Evolutionary conservation across 2,888 invertebrate genomes (phyloP).

Genomic region (Hermodice carunculata): DNA sequence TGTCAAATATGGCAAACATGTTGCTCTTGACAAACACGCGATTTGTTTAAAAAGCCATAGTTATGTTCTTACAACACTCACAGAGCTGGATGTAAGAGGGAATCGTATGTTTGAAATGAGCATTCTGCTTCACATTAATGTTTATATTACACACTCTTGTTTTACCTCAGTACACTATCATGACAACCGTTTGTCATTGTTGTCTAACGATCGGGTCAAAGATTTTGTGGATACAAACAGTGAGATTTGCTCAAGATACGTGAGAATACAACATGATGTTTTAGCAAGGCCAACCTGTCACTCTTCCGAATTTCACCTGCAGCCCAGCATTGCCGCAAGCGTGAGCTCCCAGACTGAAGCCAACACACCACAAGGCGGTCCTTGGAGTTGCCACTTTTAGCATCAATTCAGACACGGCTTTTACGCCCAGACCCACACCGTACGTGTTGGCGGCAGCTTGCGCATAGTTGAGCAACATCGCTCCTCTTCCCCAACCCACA

Average conservation of each 20-base stretch:
- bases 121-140: too few species aligned
- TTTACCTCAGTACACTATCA: too few species aligned
- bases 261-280: neutral
- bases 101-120: too few species aligned
- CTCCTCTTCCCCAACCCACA: constrained; percentile 31
- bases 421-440: constrained; percentile 23
- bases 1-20: too few species aligned
- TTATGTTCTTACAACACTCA: too few species aligned
- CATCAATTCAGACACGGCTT: constrained; percentile 10
- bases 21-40: too few species aligned
- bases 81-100: too few species aligned
- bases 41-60: too few species aligned
- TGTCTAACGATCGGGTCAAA: neutral
- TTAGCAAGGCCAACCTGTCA: neutral
- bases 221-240: too few species aligned
- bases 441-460: constrained; percentile 26
- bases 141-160: too few species aligned
- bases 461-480: constrained; percentile 16
- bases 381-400: neutral
- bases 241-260: too few species aligned
- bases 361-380: constrained; percentile 7
- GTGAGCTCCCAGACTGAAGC: constrained; percentile 29
- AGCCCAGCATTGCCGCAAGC: constrained; percentile 21
- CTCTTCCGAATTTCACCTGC: neutral
- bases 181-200: neutral